Base-by-base conservation (phyloP, 1,140 invertebrate genomes). In the Achatina immaculata region DNA sequence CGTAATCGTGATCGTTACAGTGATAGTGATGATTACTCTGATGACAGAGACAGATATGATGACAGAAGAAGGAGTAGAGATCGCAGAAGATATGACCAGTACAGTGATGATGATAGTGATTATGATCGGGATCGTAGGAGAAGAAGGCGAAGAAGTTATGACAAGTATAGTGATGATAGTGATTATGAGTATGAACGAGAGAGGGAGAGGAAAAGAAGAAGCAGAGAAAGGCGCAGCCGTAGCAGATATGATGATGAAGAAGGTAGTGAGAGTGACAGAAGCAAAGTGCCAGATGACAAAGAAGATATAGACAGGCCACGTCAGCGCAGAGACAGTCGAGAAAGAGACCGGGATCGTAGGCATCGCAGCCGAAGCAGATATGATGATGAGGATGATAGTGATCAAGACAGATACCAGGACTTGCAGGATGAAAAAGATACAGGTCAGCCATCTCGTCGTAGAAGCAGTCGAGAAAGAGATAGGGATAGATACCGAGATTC, bases 61-160 rank as follows among this genome's bases (percentile, higher is more conserved):
- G 68, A 71, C 21, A 40, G 58, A 62, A 62, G 16, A 34, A 62
- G 58, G 16, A 36, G 48, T 43, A 65, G 58, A 42, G 51, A 45
- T 40, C 68, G 36, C 1, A 40, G 45, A 16, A 76, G 55, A 36
- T 21, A 21, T 34, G 34, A 31, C 6, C 4, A 34, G 7, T 76
- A 76, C 38, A 76, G 74, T 76, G 74, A 78, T 78, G 58, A 68
- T 21, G 76, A 78, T 31, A 66, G 76, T 43, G 76, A 78, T 31
- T 78, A 78, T 43, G 65, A 68, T n/a, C 34, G 65, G 45, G 76
- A 78, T 31, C 11, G 76, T 3, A 34, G 43, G 34, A 58, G 76
- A 6, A 78, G 62, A 62, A 11, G 74, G 31, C 4, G 62, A 19
- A 40, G 76, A 66, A 45, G 43, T 48, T 45, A 48, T 31, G 71